A percentile compares a stretch with the other conserved stretches of the same genome.
Conservation (phyloP, 2,797 vertebrate species). For the Helostoma temminkii region DNA sequence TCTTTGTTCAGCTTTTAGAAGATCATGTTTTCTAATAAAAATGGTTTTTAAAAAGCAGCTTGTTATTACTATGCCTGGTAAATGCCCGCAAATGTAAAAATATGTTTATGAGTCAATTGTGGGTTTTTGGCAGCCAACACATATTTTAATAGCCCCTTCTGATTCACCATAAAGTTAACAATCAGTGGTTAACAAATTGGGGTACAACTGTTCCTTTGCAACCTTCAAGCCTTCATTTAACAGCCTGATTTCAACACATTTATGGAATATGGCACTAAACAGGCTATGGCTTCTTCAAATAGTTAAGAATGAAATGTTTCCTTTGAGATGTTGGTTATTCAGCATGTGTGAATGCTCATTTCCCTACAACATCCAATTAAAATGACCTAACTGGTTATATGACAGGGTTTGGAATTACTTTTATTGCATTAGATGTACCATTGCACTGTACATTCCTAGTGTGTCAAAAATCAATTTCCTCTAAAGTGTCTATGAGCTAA, state of each 20-base stretch:
- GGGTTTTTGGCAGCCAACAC: constrained; percentile 1
- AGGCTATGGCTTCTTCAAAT: constrained; percentile 36
- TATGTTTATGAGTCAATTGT: neutral
- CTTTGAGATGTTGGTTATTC: constrained; percentile 60
- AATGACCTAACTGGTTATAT: constrained; percentile 32
- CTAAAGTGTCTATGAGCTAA: constrained; percentile 27
- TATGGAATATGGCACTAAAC: constrained; percentile 10
- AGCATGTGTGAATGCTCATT: constrained; percentile 39
- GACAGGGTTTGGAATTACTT: constrained; percentile 47
- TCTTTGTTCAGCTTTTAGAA: neutral
- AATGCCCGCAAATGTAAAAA: neutral
- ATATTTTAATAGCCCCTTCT: neutral
- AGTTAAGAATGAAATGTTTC: constrained; percentile 44
- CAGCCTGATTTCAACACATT: constrained; percentile 21
- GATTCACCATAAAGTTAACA: constrained; percentile 26
- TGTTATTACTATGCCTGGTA: neutral
- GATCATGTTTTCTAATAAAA: neutral
- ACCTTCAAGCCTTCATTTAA: constrained; percentile 2
- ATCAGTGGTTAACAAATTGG: constrained; percentile 2
- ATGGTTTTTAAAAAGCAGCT: constrained; percentile 2
- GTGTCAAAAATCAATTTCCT: constrained; percentile 66
- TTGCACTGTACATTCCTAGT: constrained; percentile 40
- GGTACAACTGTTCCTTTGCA: neutral
- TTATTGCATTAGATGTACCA: constrained; percentile 50
- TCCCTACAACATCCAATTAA: constrained; percentile 59